Base-by-base conservation (phyloP, 1,140 invertebrate genomes). In the Euwallacea similis region DNA sequence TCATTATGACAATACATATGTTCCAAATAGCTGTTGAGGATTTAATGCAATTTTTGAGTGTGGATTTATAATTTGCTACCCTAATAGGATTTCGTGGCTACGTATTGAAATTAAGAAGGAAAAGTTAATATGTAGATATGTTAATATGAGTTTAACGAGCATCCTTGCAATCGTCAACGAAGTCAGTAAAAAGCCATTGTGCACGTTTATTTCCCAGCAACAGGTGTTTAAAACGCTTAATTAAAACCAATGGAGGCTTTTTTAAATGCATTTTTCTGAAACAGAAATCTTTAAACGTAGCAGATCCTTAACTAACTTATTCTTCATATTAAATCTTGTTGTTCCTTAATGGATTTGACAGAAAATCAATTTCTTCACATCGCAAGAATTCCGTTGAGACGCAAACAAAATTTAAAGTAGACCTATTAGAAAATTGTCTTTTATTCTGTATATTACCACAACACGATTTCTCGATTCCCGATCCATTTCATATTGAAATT, bases 181-280 rank as follows among this genome's bases (percentile, higher is more conserved):
- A 50, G 13, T 13, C 46, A 50, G 46, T 50, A 50, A 50, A 50
- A 50, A 50, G 46, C 46, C 13, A 50, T 50, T 50, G 9, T 50
- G 16, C 54, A 56, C 54, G 11, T 43, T 41, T 11, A 61, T 43
- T 61, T 61, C 21, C 55, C 21, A 16, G 59, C 59, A 61, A 61
- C 59, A 61, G 59, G 59, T 61, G 33, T 42, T 43, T 43, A 13
- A 61, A 43, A 43, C 59, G 21, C 59, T 61, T 61, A 61, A 61
- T 61, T 61, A 61, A 61, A 61, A 43, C 59, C 4, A 21, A n/a
- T 16, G 21, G 21, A 50, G 6, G 46, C 13, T 50, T 50, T 50
- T 13, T 13, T 11, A 50, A 50, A 50, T 11, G 9, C 6, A 10
- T 50, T 6, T 50, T 50, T 2, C 9, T 50, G 9, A 50, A 50